Evolutionary conservation across 2,113 vertebrate genomes (phyloP), one percentile per base, ranked within the genome.

Genomic region (Entomyzon cyanotis): DNA sequence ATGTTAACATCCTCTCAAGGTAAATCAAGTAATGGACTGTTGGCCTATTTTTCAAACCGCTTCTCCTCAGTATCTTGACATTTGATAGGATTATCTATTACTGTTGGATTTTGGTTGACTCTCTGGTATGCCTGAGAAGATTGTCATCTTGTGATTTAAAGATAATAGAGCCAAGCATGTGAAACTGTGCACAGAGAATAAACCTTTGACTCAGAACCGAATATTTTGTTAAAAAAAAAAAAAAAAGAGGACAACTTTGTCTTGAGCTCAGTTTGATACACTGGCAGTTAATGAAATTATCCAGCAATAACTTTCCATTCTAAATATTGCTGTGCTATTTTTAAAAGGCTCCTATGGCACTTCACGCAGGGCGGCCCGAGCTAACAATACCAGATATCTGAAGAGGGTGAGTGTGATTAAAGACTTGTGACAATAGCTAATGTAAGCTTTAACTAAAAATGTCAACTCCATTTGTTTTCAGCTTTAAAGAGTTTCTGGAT

Each of bases 41-140:
- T 96, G 96, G 93, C 92, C 97, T 96, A 95, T 96, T 96, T 98
- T 97, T 97, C 95, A 97, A 97, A 96, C 96, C n/a, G n/a, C 92
- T 94, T 96, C 93, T 97, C 93, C 95, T 96, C 86, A 89, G 96
- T 94, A 97, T 97, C 94, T 95, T 97, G 97, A 97, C 97, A 97
- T 97, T 97, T 97, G 94, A 98, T 97, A 97, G 96, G 96, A 97
- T 98, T 97, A 97, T 95, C 87, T 97, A 94, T 96, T 97, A 97
- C 97, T 91, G 91, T 96, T 97, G 96, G 96, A 96, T 97, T 97
- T 97, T 96, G 95, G 95, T 96, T 91, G 95, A 96, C 92, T 97
- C 94, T 97, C 93, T 97, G 95, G 91, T 94, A 81, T 97, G 96
- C 91, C 87, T 91, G 95, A 97, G 94, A 97, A 98, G 97, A 97